Base-by-base conservation (phyloP, 2,888 invertebrate genomes). In the Drosophila paucipuncta region DNA sequence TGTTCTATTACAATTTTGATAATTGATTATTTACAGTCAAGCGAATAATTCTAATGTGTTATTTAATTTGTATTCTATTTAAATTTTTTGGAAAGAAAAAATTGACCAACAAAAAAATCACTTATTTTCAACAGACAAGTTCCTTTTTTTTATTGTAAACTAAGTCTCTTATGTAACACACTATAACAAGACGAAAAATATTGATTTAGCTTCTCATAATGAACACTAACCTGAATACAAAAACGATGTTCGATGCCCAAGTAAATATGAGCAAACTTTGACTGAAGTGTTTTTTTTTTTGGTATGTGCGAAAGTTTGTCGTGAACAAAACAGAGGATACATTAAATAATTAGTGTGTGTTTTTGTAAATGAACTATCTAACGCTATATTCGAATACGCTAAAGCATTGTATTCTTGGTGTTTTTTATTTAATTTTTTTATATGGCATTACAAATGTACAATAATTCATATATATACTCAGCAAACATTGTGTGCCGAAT, bases 11-110 rank as follows among this genome's bases (percentile, higher is more conserved):
- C 66, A 55, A 75, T 75, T 74, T 47, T 22, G 50, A 81, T 67
- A 68, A 54, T 74, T 37, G 53, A 61, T 66, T 82, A 83, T 82
- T 65, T 75, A 84, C 81, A 84, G 52, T 69, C 61, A 67, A 66
- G 33, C 30, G 68, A 69, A 54, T 65, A 52, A 57, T 28, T 30
- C 25, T 69, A 64, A 77, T 30, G 30, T 31, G n/a, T 4, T 64
- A 47, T 25, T 35, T 55, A 43, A 35, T 55, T 37, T 52, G 33
- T 37, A 13, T 33, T 59, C 13, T 30, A 39, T 47, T 59, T 18
- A 37, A 50, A 16, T 41, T 18, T 31, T 30, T 59, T 47, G 4
- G 30, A 18, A 25, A 37, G 49, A 28, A 37, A 37, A 53, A 31
- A 22, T 22, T 10, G 18, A 28, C 2, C 47, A 22, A 16, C 33